Evolutionary conservation across 2,888 invertebrate species (phyloP), one percentile per base, ranked within the genome.

Genomic region (Euproctis similis): DNA sequence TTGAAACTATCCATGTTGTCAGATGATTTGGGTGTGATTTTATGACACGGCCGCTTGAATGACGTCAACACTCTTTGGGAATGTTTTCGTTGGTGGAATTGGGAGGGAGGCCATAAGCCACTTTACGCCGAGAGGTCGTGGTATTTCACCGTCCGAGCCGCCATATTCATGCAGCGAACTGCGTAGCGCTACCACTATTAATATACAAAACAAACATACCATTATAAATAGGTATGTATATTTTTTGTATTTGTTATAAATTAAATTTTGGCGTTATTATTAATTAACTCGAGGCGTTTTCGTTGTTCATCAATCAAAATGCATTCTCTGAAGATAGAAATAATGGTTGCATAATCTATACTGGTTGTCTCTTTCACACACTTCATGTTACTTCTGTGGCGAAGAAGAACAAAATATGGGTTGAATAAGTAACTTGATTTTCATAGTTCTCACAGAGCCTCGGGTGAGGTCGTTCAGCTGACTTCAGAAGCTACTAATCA

Each of bases 221-320:
- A 50, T 59, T 63, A 62, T 60, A 60, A 73, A 71, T 66, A 59
- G 59, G 4, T 57, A 58, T 56, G 56, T 71, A n/a, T n/a, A n/a
- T n/a, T n/a, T 71, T 69, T 71, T 66, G 64, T 73, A 68, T 71
- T 58, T 62, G 52, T 71, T 62, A 74, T 70, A 80, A 81, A 82
- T 82, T 82, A 70, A 81, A 81, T 81, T 82, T 80, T 76, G 78
- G 73, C 71, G 71, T 77, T 75, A 80, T n/a, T n/a, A n/a, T 80
- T 71, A 74, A 70, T 69, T 69, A 64, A 73, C 75, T 75, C 61
- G 66, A 82, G 82, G 82, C 82, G 82, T 81, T 80, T 80, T 81
- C 81, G 73, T 70, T 76, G 78, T 82, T 76, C 82, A 84, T 84
- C 81, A 84, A 84, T 84, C 82, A 82, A 72, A 64, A 35, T 10